Evolutionary conservation across 2,888 invertebrate genomes (phyloP), one percentile per base, ranked within the genome.

Genomic region (Epirrita christyi): DNA sequence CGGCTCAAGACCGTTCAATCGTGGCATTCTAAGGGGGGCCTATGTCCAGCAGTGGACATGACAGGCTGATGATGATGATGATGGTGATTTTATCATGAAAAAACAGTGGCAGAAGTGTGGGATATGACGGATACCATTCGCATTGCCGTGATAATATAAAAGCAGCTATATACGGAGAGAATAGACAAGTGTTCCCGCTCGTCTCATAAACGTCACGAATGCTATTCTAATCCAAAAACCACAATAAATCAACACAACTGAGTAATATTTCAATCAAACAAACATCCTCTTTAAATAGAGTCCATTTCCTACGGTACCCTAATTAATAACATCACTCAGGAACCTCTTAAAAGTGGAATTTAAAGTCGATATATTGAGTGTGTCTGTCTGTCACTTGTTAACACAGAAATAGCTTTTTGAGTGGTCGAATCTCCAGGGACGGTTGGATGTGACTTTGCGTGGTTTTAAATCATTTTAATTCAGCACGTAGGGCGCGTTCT

Each of bases 321-420:
- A 65, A 67, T 67, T 63, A 67, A 67, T 66, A 62, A 62, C 60
- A 59, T 62, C 61, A 67, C 64, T 68, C 61, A 60, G 63, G 63
- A 70, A 65, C 68, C 68, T 66, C 61, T 70, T 68, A 70, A 67
- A 69, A 64, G 64, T 45, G 64, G 68, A 62, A 68, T 71, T 69
- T 66, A 63, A 64, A 71, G 64, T 62, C 62, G 38, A 69, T 67
- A 66, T 61, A 66, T 66, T 38, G 59, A 64, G 61, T 59, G 49
- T 52, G 64, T 65, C 61, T 64, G 68, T 73, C 66, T 67, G 61
- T 71, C 72, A 71, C 63, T 59, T 47, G 55, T 50, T 43, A 47
- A 61, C 48, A 56, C 58, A 51, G 62, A 71, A 71, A 71, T 72
- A 73, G 67, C 63, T 56, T 34, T 66, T 66, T 64, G 67, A 72